Conservation (phyloP, 2,113 vertebrate genomes). For the Archilochus colubris region DNA sequence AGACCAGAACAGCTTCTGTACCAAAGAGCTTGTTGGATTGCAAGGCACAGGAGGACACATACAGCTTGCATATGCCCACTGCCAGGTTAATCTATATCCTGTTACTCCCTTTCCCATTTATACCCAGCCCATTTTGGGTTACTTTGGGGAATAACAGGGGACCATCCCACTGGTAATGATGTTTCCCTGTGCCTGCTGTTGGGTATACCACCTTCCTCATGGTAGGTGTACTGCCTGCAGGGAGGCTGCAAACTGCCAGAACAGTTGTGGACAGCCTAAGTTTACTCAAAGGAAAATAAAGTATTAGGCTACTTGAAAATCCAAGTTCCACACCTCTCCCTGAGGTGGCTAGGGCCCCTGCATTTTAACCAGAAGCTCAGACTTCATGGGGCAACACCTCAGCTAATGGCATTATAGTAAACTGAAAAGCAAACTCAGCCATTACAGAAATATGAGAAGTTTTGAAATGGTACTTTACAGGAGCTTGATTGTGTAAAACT, state of each 20-base stretch:
- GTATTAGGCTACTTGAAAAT: not conserved
- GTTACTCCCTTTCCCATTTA: not conserved
- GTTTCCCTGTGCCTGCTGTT: not conserved
- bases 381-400: not conserved
- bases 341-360: accelerated
- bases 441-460: not conserved
- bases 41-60: not conserved
- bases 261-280: not conserved
- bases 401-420: accelerated
- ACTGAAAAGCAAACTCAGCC: not conserved
- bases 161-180: not conserved
- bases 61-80: no score
- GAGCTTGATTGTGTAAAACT: not conserved
- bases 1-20: not conserved
- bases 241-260: not conserved
- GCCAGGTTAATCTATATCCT: not conserved
- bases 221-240: no score
- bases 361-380: not conserved
- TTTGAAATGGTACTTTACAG: not conserved
- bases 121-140: not conserved
- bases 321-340: not conserved
- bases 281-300: not conserved
- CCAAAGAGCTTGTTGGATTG: not conserved
- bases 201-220: not conserved
- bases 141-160: not conserved